Conservation (phyloP, 1,140 invertebrate species). For the Rhopalosiphum padi region DNA sequence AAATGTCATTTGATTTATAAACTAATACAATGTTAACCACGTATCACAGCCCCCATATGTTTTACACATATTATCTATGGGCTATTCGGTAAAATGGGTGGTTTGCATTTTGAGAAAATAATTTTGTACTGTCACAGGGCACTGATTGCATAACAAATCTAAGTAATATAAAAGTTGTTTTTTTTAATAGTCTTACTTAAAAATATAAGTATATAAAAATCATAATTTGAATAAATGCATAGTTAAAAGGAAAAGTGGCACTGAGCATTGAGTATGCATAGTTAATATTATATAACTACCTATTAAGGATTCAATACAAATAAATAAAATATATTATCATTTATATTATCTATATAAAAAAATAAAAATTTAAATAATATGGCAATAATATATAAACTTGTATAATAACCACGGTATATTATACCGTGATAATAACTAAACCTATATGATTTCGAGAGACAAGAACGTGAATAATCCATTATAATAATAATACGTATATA, state of each 20-base stretch:
- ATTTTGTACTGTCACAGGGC: neutral
- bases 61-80: no score
- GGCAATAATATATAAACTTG: neutral
- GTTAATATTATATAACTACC: neutral
- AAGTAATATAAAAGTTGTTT: neutral
- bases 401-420: no score
- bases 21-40: no score
- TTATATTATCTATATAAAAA: neutral
- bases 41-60: no score
- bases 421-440: no score
- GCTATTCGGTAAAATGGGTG: neutral
- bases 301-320: neutral
- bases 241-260: neutral
- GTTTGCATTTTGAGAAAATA: neutral
- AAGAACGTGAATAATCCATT: neutral
- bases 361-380: conserved; percentile 14
- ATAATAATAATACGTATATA: neutral
- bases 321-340: neutral
- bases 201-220: neutral
- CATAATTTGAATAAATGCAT: neutral
- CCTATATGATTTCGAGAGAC: neutral
- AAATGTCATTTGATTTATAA: no score
- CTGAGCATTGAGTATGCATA: no score
- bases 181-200: neutral
- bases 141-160: neutral